phyloP scores from a whole-genome alignment of 2,888 invertebrate species.

The Rutpela maculata region DNA sequence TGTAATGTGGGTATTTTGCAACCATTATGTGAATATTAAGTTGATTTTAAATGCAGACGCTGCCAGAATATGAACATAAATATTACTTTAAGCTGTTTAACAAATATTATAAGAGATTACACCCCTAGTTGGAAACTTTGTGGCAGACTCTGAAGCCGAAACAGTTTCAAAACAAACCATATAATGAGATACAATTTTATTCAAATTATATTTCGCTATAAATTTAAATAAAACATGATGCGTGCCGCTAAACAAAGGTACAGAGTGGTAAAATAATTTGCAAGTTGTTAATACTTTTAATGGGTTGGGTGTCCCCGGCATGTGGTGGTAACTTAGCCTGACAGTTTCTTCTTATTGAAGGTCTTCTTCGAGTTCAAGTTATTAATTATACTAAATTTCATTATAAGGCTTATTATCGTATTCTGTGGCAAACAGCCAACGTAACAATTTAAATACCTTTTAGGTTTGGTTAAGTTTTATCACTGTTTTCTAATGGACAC shows the following conservation, averaged over 20 bases:
- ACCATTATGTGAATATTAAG: conserved; percentile 44
- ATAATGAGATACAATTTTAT: conserved; percentile 54
- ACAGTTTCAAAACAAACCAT: conserved; percentile 50
- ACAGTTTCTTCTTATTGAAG: neutral
- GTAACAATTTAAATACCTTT: too few species aligned
- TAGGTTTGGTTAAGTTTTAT: too few species aligned
- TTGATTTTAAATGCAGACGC: conserved; percentile 37
- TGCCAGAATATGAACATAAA: conserved; percentile 50
- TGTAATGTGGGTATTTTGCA: conserved; percentile 25
- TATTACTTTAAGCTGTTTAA: conserved; percentile 57
- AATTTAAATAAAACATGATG: conserved; percentile 48
- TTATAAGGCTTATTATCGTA: too few species aligned
- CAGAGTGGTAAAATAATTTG: conserved; percentile 18
- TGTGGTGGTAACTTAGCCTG: neutral
- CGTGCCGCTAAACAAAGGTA: conserved; percentile 16
- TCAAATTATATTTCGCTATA: conserved; percentile 48
- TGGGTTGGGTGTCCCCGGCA: neutral
- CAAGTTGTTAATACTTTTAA: conserved; percentile 24
- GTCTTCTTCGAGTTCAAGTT: neutral
- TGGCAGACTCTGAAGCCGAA: conserved; percentile 40
- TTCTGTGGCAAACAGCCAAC: too few species aligned
- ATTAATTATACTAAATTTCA: too few species aligned
- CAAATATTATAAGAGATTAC: conserved; percentile 57
- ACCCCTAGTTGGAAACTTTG: conserved; percentile 47
- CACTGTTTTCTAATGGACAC: too few species aligned